Conservation (phyloP, 2,888 invertebrate species). For the Ceramica pisi region DNA sequence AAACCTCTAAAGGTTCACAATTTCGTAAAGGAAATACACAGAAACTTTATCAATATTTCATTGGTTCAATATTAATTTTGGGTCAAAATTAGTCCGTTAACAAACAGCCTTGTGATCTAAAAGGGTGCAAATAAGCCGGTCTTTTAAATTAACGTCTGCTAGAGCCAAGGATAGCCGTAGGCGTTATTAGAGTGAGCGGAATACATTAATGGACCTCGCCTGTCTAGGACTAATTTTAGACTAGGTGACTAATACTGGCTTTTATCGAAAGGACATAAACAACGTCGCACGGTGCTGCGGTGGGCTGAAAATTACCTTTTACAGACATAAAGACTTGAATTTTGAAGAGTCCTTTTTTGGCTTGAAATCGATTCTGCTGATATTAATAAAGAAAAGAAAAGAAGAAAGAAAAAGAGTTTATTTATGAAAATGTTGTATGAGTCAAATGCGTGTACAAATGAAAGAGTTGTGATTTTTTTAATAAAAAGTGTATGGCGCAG, state of each 20-base stretch:
- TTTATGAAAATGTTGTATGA: no score
- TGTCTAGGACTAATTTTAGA: conserved; percentile 30
- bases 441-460: no score
- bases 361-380: no score
- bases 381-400: no score
- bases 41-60: background rate
- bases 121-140: conserved; percentile 31
- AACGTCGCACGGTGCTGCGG: no score
- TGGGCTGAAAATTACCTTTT: no score
- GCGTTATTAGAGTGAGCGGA: conserved; percentile 31
- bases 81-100: background rate
- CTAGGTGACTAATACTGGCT: conserved; percentile 12
- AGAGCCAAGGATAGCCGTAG: conserved; percentile 12
- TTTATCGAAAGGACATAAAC: conserved; percentile 1
- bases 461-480: no score
- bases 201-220: conserved; percentile 41
- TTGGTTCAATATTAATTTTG: conserved; percentile 8
- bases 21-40: no score
- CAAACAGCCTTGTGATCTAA: conserved; percentile 9
- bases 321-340: no score
- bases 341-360: no score
- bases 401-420: no score
- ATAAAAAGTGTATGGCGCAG: no score
- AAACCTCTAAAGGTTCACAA: background rate
- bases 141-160: conserved; percentile 15